phyloP scores from a whole-genome alignment of 2,888 invertebrate genomes.

The Steromphala cineraria region DNA sequence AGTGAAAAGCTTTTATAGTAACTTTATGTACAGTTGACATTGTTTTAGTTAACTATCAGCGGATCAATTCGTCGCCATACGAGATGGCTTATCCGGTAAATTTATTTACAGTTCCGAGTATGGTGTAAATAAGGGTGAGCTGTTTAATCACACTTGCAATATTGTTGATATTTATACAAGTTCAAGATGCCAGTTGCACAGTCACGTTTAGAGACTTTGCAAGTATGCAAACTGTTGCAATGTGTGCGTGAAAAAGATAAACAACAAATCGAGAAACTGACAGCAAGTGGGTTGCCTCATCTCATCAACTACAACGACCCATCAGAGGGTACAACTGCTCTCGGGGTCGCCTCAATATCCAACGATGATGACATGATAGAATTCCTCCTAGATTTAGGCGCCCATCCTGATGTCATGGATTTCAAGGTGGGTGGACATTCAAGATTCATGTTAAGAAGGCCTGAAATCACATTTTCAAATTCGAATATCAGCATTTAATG shows the following conservation, averaged over 20 bases:
- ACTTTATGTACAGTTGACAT: neutral
- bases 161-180: neutral
- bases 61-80: neutral
- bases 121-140: neutral
- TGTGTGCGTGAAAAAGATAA: constrained; percentile 73
- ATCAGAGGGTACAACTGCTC: constrained; percentile 71
- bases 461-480: too few relatives aligned
- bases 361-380: constrained; percentile 75
- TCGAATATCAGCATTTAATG: too few relatives aligned
- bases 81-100: neutral
- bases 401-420: constrained; percentile 75
- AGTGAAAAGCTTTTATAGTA: neutral
- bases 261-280: constrained; percentile 72
- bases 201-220: constrained; percentile 71
- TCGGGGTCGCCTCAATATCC: constrained; percentile 70
- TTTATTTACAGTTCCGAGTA: neutral
- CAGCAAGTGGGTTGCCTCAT: constrained; percentile 72
- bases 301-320: constrained; percentile 75
- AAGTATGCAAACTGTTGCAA: constrained; percentile 75
- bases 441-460: too few relatives aligned
- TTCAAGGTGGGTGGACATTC: constrained; percentile 56
- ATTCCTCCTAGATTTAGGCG: constrained; percentile 72
- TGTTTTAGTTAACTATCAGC: neutral
- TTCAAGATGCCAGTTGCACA: constrained; percentile 73
- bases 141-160: neutral